Percentiles rank a stretch among this genome's conserved stretches.
phyloP scores from a whole-genome alignment of 1,140 invertebrate species.

The Neodiprion fabricii region DNA sequence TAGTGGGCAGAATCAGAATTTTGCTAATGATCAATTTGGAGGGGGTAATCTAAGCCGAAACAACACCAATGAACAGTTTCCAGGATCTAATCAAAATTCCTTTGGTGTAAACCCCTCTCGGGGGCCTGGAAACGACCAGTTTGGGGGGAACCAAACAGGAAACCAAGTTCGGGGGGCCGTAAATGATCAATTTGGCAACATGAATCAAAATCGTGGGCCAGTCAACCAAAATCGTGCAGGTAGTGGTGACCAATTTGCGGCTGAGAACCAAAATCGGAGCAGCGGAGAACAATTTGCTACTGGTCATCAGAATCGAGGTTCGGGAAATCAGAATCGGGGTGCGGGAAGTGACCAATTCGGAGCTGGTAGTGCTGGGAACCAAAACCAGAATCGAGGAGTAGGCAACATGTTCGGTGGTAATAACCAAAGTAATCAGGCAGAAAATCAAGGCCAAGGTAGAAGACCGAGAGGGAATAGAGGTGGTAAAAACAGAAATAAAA shows the following conservation, averaged over 20 bases:
- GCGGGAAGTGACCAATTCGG: not conserved
- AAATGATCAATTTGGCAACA: not conserved
- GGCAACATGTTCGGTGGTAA: no score
- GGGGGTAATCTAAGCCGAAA: slow-evolving; percentile 28
- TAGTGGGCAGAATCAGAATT: slow-evolving; percentile 33
- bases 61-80: slow-evolving; percentile 11
- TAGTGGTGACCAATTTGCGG: slow-evolving; percentile 37
- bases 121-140: slow-evolving; percentile 33
- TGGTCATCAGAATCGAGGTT: slow-evolving; percentile 20
- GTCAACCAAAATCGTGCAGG: slow-evolving; percentile 37
- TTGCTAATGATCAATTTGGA: slow-evolving; percentile 29
- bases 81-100: slow-evolving; percentile 18
- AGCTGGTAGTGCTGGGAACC: not conserved
- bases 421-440: not conserved
- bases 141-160: slow-evolving; percentile 28
- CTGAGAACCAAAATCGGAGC: slow-evolving; percentile 42
- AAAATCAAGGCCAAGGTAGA: slow-evolving; percentile 9
- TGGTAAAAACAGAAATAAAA: slow-evolving; percentile 48
- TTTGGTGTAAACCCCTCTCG: not conserved
- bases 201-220: slow-evolving; percentile 16
- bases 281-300: slow-evolving; percentile 31
- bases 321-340: slow-evolving; percentile 17
- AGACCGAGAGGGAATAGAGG: slow-evolving; percentile 36
- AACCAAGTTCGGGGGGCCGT: slow-evolving; percentile 25
- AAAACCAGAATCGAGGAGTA: not conserved